Conservation (phyloP, 1,140 invertebrate species). For the Drosophila sp. region DNA sequence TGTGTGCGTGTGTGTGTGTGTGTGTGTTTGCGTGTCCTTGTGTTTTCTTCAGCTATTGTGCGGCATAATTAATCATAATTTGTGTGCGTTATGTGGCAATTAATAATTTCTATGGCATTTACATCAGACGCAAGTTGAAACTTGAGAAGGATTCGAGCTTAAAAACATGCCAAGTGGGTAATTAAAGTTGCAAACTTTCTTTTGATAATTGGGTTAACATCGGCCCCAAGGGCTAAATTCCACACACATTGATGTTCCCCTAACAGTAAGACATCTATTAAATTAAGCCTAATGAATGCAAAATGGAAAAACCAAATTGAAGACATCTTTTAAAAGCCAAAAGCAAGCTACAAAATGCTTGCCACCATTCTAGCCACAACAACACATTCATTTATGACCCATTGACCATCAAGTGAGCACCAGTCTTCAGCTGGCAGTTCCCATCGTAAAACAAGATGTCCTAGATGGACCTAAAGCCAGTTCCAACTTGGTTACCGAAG, state of each 20-base stretch:
- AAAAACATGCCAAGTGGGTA: constrained; percentile 37
- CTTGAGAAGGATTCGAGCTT: constrained; percentile 41
- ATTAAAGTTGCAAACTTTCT: constrained; percentile 42
- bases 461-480: too few species aligned
- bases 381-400: too few species aligned
- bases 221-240: constrained; percentile 12
- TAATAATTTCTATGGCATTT: constrained; percentile 72
- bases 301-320: too few species aligned
- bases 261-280: background rate
- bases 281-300: background rate
- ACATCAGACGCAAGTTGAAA: constrained; percentile 46
- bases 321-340: too few species aligned
- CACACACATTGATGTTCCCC: background rate
- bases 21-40: constrained; percentile 16
- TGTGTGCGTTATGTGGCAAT: constrained; percentile 74
- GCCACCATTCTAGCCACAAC: too few species aligned
- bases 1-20: background rate
- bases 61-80: constrained; percentile 76
- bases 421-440: too few species aligned
- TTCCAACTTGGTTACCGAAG: too few species aligned
- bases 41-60: constrained; percentile 55
- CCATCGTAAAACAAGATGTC: too few species aligned
- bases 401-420: too few species aligned
- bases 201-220: constrained; percentile 21
- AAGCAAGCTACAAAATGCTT: too few species aligned